phyloP scores from a whole-genome alignment of 53 echinoderm and acorn worm genomes.

The Hippasteria phrygiana region DNA sequence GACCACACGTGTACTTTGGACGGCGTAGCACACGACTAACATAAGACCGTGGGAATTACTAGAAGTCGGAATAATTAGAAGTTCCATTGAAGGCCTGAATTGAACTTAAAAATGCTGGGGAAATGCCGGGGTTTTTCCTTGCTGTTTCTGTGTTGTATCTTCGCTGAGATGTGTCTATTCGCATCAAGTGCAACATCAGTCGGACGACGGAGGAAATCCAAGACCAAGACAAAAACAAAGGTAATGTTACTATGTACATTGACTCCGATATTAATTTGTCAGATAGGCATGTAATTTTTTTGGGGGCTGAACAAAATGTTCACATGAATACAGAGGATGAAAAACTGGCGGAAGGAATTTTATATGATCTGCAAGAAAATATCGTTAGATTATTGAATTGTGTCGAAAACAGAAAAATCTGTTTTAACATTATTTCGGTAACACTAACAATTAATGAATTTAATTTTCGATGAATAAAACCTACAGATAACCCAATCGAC shows the following conservation, averaged over 20 bases:
- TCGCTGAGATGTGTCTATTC: conserved; percentile 2
- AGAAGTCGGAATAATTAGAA: background rate
- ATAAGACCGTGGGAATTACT: background rate
- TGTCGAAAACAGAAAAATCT: no score
- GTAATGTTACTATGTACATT: background rate
- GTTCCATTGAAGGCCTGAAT: background rate
- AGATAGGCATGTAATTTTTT: no score
- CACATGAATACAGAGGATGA: no score
- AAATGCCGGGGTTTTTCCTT: conserved; percentile 18
- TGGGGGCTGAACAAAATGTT: no score
- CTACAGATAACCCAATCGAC: background rate
- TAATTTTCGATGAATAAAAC: background rate
- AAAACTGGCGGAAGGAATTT: no score
- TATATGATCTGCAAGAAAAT: no score
- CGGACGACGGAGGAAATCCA: conserved; percentile 4
- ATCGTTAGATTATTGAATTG: no score
- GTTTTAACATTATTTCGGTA: no score
- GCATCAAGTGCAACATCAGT: conserved; percentile 9
- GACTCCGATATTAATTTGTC: no score
- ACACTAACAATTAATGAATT: no score
- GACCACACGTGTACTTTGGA: conserved; percentile 8
- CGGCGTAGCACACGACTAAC: background rate
- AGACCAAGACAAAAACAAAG: conserved; percentile 24
- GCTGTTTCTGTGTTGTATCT: conserved; percentile 12
- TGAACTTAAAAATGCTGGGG: conserved; percentile 14